These are phyloP conservation scores for Tamias sibiricus DNA, from an alignment of 2,113 vertebrate genomes.

Conservation along the genomic window DNA sequence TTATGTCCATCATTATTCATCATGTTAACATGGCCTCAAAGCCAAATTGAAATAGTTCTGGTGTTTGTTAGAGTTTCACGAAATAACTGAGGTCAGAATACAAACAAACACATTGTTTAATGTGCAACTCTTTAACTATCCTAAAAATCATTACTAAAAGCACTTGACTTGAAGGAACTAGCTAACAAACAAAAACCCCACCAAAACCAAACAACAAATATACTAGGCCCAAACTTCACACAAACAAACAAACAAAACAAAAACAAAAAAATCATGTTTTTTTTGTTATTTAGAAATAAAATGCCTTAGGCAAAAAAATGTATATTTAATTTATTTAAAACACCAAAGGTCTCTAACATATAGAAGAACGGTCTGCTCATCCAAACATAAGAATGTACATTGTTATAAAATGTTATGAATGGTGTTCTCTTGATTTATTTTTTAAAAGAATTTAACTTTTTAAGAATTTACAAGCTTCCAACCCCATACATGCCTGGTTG, in stretches of 20 bases:
- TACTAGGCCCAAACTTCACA: not conserved
- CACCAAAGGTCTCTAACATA: not conserved
- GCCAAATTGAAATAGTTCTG: constrained; percentile 68
- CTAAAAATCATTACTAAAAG: constrained; percentile 23
- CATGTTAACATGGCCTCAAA: constrained; percentile 51
- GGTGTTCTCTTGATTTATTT: constrained; percentile 9
- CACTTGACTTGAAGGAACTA: constrained; percentile 17
- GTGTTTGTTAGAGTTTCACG: constrained; percentile 55
- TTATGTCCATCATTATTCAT: constrained; percentile 59
- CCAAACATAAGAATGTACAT: constrained; percentile 2
- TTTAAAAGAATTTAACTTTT: constrained; percentile 43
- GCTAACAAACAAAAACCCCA: not conserved
- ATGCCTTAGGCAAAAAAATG: constrained; percentile 58
- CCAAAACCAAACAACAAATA: not conserved
- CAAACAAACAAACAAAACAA: not conserved
- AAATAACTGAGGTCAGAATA: constrained; percentile 73
- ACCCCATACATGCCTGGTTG: too few relatives aligned
- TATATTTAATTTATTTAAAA: not conserved
- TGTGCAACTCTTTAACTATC: not conserved
- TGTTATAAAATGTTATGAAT: not conserved
- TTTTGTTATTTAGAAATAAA: constrained; percentile 51
- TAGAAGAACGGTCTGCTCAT: not conserved
- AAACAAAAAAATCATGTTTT: not conserved
- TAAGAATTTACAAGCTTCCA: not conserved
- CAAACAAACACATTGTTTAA: constrained; percentile 69